Base-by-base conservation (phyloP, 2,888 invertebrate species). In the Cataglyphis rosenhaueri region DNA sequence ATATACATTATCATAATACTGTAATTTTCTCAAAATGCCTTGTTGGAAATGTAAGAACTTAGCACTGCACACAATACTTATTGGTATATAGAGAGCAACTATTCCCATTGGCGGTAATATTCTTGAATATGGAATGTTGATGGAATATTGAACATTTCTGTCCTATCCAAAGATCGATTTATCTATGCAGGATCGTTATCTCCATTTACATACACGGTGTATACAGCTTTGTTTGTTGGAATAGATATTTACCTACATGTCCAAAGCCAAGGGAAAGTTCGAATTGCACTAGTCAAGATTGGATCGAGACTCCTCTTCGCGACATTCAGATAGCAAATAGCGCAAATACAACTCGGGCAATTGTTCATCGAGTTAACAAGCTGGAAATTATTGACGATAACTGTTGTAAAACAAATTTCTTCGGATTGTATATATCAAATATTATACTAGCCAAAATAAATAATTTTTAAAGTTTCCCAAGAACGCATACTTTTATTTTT, bases 261-360 rank as follows among this genome's bases (percentile, higher is more conserved):
- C 25, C 44, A 35, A 57, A 76, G 81, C 35, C 29, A 29, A 29
- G 35, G 44, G 29, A 59, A 86, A 86, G 87, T 85, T 87, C 83
- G 74, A 81, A 87, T 85, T 87, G 83, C 83, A 59, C 70, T 61
- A 87, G 61, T 81, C 66, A 82, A 87, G 85, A 86, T 82, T 87
- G 62, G 55, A n/a, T 48, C 18, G 85, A 68, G 73, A 83, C 73
- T 85, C 18, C 75, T 35, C 66, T 65, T 44, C 75, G 35, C 62
- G 87, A 81, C 81, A 81, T 86, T 79, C 82, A 44, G 48, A 70
- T 41, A 52, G 32, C 59, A 68, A 65, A 79, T 48, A 44, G 41
- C 21, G 44, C 57, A 65, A 76, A 41, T 41, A 75, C 8, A 55
- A 76, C 5, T 10, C 18, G 59, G 59, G 25, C 59, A 78, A 78